These are phyloP conservation scores for Bryconaethiops microstoma DNA, from an alignment of 2,797 vertebrate species.

Conservation along the genomic window DNA sequence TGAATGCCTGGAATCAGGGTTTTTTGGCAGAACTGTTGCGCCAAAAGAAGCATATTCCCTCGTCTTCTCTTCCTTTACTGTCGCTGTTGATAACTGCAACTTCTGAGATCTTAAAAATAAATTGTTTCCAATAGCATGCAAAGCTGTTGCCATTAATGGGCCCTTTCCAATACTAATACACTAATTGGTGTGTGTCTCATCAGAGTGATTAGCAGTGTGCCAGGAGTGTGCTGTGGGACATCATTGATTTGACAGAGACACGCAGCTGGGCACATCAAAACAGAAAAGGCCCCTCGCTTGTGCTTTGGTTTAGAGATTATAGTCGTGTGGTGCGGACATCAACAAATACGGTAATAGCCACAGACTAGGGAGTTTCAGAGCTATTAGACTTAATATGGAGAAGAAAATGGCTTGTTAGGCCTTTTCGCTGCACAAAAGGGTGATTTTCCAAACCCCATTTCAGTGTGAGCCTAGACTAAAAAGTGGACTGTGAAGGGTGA, in stretches of 20 bases:
- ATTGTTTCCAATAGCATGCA: not conserved
- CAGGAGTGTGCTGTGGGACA: conserved; percentile 34
- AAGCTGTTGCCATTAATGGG: conserved; percentile 11
- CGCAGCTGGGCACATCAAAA: conserved; percentile 35
- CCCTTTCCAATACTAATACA: conserved; percentile 1
- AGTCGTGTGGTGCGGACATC: not conserved
- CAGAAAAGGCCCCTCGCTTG: not conserved
- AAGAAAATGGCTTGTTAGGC: not conserved
- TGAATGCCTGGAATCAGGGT: no score
- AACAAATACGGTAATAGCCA: not conserved
- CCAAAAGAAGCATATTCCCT: no score
- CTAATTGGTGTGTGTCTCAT: conserved; percentile 37
- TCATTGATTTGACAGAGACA: conserved; percentile 53
- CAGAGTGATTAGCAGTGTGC: conserved; percentile 22
- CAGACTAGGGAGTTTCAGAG: not conserved
- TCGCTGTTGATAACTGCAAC: not conserved
- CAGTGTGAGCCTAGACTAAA: no score
- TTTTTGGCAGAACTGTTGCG: not conserved
- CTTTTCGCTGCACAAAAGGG: not conserved
- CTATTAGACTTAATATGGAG: not conserved
- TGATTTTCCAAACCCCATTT: not conserved
- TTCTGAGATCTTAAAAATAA: not conserved
- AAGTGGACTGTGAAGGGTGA: not conserved
- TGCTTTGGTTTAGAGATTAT: not conserved
- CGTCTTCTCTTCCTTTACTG: no score